Base-by-base conservation (phyloP, 2,113 vertebrate species). In the Coptodon bakossiorum region DNA sequence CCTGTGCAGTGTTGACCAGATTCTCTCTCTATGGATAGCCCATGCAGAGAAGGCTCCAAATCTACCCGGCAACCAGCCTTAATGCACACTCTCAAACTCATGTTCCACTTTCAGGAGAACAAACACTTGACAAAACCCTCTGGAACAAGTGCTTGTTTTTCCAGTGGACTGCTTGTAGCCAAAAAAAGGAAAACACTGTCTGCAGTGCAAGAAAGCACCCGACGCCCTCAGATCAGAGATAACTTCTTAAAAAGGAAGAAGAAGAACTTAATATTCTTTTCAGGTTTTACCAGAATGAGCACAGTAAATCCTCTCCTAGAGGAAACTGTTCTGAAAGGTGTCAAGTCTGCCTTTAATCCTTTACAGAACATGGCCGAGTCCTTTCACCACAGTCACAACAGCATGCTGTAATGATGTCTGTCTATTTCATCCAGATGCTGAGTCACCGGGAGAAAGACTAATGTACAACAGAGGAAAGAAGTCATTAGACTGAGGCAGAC, bases 111-210 rank as follows among this genome's bases (percentile, higher is more conserved):
- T 66, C 73, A 52, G 29, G 50, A 66, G 54, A 86, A 71, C 89
- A 91, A 92, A 92, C 92, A 92, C 90, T 94, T 68, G 48, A 90
- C 61, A 79, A 84, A 36, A 57, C 83, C 54, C 91, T 92, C 54
- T 29, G n/a, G 48, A 76, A 31, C 53, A 61, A 91, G 93, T 88
- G 89, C 45, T 80, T 68, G 22, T 56, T 84, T 88, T 85, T 68
- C 89, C 90, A 81, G 13, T 19, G 13, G 61, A 61, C 40, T 84
- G 53, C 82, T 54, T 73, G 12, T 8, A 43, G 10, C 8, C 5
- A 19, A 5, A 19, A 48, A 48, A 27, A 6, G 4, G 9, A 29
- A 76, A 48, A 48, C 14, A 29, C 22, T 73, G 43, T 31, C 24
- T 19, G n/a, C 43, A 50, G 16, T 19, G 17, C 43, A 78, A 31